These are phyloP conservation scores for Drosophila paranaensis DNA, from an alignment of 2,888 invertebrate species.

Conservation along the genomic window DNA sequence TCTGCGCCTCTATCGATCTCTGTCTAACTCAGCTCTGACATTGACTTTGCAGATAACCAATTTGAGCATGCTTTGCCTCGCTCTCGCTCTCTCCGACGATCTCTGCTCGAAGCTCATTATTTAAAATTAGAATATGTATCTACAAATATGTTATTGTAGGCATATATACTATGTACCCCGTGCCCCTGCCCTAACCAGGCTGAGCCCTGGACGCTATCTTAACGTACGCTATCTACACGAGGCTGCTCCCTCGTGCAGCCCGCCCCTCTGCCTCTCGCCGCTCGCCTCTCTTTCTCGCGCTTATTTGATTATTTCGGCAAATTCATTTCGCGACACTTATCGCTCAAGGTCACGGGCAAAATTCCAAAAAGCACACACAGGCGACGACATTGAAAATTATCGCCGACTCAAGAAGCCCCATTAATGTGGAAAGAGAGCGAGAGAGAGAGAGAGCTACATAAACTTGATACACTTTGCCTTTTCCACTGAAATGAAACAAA, in stretches of 20 bases:
- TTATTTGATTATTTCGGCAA: conserved; percentile 76
- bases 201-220: conserved; percentile 43
- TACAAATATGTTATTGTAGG: neutral
- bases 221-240: conserved; percentile 59
- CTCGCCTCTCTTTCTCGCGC: neutral
- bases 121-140: conserved; percentile 61
- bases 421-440: too few species aligned
- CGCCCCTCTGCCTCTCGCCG: neutral
- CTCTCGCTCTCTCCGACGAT: neutral
- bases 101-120: conserved; percentile 20
- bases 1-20: conserved; percentile 7
- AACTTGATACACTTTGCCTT: neutral
- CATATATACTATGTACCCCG: neutral
- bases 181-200: conserved; percentile 10
- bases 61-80: conserved; percentile 12
- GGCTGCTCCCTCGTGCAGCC: conserved; percentile 40
- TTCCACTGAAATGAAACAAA: conserved; percentile 30
- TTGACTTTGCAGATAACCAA: conserved; percentile 74
- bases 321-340: conserved; percentile 79
- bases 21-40: conserved; percentile 66
- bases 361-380: conserved; percentile 66
- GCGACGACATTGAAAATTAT: conserved; percentile 77
- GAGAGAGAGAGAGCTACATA: neutral
- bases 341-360: conserved; percentile 83
- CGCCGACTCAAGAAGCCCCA: conserved; percentile 25